phyloP scores from a whole-genome alignment of 92 coral and sea anemone genomes.

The Montipora capitata region DNA sequence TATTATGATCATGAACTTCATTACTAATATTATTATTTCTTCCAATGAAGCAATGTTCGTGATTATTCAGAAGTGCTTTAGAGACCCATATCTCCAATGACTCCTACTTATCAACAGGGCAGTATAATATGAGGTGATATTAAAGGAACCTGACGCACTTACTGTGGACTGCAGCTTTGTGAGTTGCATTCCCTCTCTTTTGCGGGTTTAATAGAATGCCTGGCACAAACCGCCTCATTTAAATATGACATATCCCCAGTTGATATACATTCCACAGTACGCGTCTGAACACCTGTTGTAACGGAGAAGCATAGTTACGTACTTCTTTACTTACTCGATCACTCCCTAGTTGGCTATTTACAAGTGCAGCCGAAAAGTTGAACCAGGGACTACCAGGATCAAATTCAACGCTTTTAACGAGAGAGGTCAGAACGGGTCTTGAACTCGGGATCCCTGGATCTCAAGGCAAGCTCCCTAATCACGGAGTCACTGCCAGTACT shows the following conservation, averaged over 20 bases:
- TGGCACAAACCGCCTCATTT: constrained; percentile 72
- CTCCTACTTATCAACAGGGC: too few relatives aligned
- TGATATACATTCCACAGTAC: constrained; percentile 80
- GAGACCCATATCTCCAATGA: neutral
- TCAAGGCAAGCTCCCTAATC: too few relatives aligned
- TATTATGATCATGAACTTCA: too few relatives aligned
- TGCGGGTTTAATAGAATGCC: constrained; percentile 70
- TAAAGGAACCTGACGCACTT: constrained; percentile 28
- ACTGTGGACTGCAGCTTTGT: constrained; percentile 83
- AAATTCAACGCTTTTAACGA: too few relatives aligned
- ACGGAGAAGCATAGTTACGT: neutral
- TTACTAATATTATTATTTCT: too few relatives aligned
- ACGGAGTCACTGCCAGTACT: too few relatives aligned
- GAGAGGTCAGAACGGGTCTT: too few relatives aligned
- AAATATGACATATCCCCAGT: constrained; percentile 75
- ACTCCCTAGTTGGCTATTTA: too few relatives aligned
- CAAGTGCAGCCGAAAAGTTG: too few relatives aligned
- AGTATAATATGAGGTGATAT: neutral
- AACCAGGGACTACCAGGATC: too few relatives aligned
- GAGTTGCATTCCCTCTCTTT: constrained; percentile 74
- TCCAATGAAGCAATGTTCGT: neutral
- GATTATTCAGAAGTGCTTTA: neutral
- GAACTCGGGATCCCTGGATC: too few relatives aligned
- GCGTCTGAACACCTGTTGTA: constrained; percentile 77
- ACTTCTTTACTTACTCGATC: too few relatives aligned